Evolutionary conservation across 2,888 invertebrate genomes (phyloP), one percentile per base, ranked within the genome.

Genomic region (Smittia sp.): DNA sequence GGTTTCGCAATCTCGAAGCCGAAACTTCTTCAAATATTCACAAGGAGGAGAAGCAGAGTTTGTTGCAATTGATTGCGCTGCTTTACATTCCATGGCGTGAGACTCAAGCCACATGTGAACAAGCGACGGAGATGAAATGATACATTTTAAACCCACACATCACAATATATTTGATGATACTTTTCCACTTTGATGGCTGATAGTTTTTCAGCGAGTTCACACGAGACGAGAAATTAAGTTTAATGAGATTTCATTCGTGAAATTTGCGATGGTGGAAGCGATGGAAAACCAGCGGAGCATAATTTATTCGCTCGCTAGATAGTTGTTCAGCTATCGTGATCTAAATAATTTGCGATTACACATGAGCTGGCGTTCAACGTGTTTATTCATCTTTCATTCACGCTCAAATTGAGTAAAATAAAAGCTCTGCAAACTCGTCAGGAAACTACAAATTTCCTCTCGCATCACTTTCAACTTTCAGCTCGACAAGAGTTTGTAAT

Each of bases 241-340:
- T 70, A 70, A 70, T 70, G 70, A 70, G 70, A 70, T 70, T 70
- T 32, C 32, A 54, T 11, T 58, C 32, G 68, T 41, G 18, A 68
- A 68, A 52, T 24, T 68, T 25, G 46, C 15, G 46, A 68, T 68
- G 52, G 38, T 41, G 32, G 39, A 67, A 67, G 41, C 25, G 52
- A 54, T 54, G 70, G 70, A 70, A 70, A 70, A 70, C 38, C 54
- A 70, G 70, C 70, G 54, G 54, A 70, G 70, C 58, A 70, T 70
- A 70, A 54, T 70, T 52, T 52, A 70, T 70, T 22, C 46, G 58
- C 58, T 24, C 24, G 13, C 24, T 22, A 58, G n/a, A 54, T 54
- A 9, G 58, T 70, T 70, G 41, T 68, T 41, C 68, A 68, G 25
- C 46, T 22, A 25, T 22, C 25, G 68, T 15, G 25, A 68, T 66